phyloP scores from a whole-genome alignment of 2,797 vertebrate species.

The Serranus cabrilla region DNA sequence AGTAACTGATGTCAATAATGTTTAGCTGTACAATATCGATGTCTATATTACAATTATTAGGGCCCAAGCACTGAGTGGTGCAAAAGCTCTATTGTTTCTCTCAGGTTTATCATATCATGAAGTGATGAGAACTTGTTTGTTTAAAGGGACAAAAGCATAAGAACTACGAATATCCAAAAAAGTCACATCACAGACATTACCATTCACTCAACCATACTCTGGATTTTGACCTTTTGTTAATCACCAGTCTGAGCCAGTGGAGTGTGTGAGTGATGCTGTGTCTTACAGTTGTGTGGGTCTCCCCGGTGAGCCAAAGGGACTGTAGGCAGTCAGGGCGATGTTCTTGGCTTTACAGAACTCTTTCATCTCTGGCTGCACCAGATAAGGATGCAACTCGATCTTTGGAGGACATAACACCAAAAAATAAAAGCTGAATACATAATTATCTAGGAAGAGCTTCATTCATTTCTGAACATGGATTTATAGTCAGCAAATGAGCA shows the following conservation, averaged over 20 bases:
- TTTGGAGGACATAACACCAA: constrained; percentile 22
- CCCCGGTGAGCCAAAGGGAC: constrained; percentile 84
- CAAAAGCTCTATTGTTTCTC: too few relatives aligned
- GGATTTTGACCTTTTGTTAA: background rate
- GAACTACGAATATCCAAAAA: too few relatives aligned
- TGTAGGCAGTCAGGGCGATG: constrained; percentile 82
- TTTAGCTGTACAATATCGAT: too few relatives aligned
- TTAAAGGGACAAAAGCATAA: too few relatives aligned
- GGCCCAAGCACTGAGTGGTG: too few relatives aligned
- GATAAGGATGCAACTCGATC: constrained; percentile 87
- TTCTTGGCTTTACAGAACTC: constrained; percentile 83
- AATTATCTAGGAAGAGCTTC: too few relatives aligned
- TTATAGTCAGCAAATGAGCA: background rate
- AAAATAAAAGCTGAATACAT: background rate
- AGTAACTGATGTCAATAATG: too few relatives aligned
- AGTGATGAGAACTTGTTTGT: too few relatives aligned
- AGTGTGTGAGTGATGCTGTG: background rate
- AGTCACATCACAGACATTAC: too few relatives aligned
- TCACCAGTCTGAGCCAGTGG: background rate
- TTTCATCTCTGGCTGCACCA: constrained; percentile 81
- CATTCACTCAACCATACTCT: too few relatives aligned
- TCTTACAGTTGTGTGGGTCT: constrained; percentile 77
- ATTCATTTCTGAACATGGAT: background rate
- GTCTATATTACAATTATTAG: too few relatives aligned
- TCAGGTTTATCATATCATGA: too few relatives aligned